Base-by-base conservation (phyloP, 2,113 vertebrate genomes). In the Gnathonemus echidnorhynchus region DNA sequence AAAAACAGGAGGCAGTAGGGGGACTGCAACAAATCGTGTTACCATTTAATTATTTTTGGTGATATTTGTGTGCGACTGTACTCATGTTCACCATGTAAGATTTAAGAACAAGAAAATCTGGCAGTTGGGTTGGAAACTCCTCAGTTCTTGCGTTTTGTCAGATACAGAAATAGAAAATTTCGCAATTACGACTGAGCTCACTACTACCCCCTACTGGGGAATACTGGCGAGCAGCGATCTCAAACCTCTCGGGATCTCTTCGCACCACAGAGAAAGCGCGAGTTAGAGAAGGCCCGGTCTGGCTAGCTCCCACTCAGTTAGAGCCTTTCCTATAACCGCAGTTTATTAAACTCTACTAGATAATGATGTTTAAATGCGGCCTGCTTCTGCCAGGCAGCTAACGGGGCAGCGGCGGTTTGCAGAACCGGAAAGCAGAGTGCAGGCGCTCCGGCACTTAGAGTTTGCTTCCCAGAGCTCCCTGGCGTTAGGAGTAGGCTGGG, bases 261-360 rank as follows among this genome's bases (percentile, higher is more conserved):
- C 7, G 27, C 50, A 45, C 35, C 83, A 48, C 11, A 45, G 58
- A 77, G 27, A 11, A n/a, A 70, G 27, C 31, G 27, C 0, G 5
- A 62, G 19, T 13, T 35, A 39, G 46, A 52, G 46, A 45, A 87
- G 50, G n/a, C 50, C 45, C 9, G 35, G 31, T 46, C 52, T 46
- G 50, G 89, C 39, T 42, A n/a, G 24, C 56, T 17, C 46, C 42
- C 45, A 24, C 83, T 49, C 88, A 80, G 66, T 21, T 11, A 21
- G 19, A 50, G 8, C 58, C 58, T 21, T 80, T 48, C 35, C 27
- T 17, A 58, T 42, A 88, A 83, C 90, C 87, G 39, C 70, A 90
- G 87, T 88, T 84, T 90, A 88, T 90, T 88, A 90, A 88, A 84
- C 74, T 88, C 49, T 46, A 88, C 50, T 52, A 88, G 90, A 88